phyloP scores from a whole-genome alignment of 2,113 vertebrate species.

The Ploceus nigricollis region DNA sequence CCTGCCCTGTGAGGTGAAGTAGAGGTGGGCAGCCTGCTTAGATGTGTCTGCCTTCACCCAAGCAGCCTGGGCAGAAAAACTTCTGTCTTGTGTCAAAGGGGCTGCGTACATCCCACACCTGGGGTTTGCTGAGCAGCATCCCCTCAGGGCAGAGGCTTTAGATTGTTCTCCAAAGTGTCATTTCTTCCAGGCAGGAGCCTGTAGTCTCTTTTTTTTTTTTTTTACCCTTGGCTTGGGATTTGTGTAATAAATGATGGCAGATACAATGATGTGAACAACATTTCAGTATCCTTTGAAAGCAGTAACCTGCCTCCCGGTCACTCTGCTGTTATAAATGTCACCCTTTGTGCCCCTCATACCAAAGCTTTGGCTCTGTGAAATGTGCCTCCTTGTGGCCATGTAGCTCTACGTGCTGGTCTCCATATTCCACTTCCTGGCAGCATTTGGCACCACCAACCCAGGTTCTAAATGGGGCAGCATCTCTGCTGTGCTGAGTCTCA shows the following conservation, averaged over 20 bases:
- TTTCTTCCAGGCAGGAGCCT: not conserved
- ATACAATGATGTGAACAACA: not conserved
- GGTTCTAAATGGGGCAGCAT: not conserved
- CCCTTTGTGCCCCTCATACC: too few species aligned
- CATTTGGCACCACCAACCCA: not conserved
- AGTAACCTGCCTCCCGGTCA: not conserved
- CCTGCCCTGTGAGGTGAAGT: not conserved
- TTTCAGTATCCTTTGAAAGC: not conserved
- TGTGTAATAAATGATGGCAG: not conserved
- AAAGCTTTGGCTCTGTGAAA: not conserved
- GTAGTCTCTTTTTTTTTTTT: not conserved
- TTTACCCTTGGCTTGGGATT: not conserved
- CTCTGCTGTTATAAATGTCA: not conserved
- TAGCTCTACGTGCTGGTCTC: not conserved
- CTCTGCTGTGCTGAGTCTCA: fast-evolving
- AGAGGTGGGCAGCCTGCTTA: not conserved
- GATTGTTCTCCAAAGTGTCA: not conserved
- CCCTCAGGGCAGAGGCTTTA: not conserved
- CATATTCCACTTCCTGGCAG: not conserved
- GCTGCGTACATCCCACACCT: not conserved
- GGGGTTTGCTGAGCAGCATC: not conserved
- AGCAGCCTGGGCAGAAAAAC: not conserved
- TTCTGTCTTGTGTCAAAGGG: not conserved
- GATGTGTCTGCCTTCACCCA: not conserved
- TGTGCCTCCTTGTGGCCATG: not conserved